phyloP scores from a whole-genome alignment of 2,113 vertebrate species.

The Sardina pilchardus region DNA sequence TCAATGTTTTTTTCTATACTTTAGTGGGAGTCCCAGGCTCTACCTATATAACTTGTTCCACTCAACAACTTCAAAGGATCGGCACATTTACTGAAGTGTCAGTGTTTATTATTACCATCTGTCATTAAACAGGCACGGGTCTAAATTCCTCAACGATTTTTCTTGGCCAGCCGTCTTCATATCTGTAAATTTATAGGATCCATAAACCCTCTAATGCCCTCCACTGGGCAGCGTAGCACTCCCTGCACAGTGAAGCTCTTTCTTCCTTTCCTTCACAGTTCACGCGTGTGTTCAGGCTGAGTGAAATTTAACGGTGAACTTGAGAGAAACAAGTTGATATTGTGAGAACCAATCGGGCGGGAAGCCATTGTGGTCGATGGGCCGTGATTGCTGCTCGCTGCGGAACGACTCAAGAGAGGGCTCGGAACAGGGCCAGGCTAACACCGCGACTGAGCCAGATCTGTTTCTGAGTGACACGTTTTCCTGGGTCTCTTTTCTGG shows the following conservation, averaged over 20 bases:
- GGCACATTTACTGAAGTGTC: constrained; percentile 19
- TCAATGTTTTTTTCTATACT: neutral
- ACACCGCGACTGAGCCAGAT: neutral
- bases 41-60: neutral
- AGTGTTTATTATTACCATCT: neutral
- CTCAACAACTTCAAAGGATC: neutral
- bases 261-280: neutral
- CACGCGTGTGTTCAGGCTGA: constrained; percentile 4
- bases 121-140: constrained; percentile 21
- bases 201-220: constrained; percentile 12
- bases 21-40: too few species aligned
- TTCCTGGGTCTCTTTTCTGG: neutral
- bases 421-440: neutral
- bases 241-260: neutral
- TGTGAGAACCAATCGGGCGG: constrained; percentile 7
- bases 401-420: too few species aligned
- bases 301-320: constrained; percentile 12
- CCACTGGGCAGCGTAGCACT: neutral
- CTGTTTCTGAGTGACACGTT: neutral
- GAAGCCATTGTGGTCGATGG: neutral
- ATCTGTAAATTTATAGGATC: constrained; percentile 24
- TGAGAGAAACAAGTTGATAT: constrained; percentile 11
- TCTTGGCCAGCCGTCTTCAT: constrained; percentile 26
- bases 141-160: constrained; percentile 20
- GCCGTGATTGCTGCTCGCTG: neutral